phyloP scores from a whole-genome alignment of 2,797 vertebrate genomes.

The Pagetopsis macropterus region DNA sequence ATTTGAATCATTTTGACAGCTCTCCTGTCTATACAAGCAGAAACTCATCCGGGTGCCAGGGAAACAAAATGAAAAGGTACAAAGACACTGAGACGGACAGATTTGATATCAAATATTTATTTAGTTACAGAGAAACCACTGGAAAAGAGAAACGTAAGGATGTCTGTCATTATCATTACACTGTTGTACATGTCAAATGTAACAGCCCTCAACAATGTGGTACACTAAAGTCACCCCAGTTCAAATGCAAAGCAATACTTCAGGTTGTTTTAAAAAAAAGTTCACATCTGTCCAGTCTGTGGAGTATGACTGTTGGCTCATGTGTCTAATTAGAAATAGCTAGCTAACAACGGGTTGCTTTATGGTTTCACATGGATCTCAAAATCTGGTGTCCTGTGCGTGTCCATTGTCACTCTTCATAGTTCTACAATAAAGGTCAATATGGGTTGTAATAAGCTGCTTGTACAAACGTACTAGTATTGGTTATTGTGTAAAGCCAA shows the following conservation, averaged over 20 bases:
- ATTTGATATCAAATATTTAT: constrained; percentile 71
- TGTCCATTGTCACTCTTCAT: background rate
- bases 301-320: constrained; percentile 2
- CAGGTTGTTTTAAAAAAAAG: background rate
- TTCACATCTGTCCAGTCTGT: background rate
- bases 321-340: background rate
- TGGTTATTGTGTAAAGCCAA: background rate
- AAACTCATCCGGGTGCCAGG: background rate
- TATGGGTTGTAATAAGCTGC: too few species aligned
- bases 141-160: constrained; percentile 59
- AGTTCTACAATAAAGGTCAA: too few species aligned
- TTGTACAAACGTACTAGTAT: background rate
- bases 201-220: constrained; percentile 3
- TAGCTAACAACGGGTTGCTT: background rate
- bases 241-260: background rate
- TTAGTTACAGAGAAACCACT: constrained; percentile 69
- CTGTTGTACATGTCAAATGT: constrained; percentile 35
- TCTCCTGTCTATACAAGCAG: background rate
- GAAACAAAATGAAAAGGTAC: background rate
- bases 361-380: background rate
- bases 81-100: constrained; percentile 3
- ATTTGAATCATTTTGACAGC: background rate
- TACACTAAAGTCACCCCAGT: constrained; percentile 6
- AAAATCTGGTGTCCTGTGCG: background rate
- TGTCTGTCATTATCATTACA: constrained; percentile 45